Evolutionary conservation across 2,888 invertebrate genomes (phyloP), one percentile per base, ranked within the genome.

Genomic region (Drosophila borealis): DNA sequence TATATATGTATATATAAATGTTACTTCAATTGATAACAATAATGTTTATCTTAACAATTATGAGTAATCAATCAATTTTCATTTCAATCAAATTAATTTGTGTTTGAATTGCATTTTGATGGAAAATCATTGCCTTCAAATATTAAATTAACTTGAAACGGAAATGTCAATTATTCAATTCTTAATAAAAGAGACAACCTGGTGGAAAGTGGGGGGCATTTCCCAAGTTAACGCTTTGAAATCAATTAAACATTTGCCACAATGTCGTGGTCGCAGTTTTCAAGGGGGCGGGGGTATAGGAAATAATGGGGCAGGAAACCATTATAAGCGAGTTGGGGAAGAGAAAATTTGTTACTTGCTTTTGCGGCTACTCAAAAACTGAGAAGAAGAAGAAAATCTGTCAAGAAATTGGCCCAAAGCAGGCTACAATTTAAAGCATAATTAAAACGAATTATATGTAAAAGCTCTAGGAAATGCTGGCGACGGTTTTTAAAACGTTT

Each of bases 341-440:
- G 81, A 74, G 65, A 70, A 70, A 77, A 83, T 81, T 84, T 81
- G 84, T 80, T 78, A 46, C 81, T 81, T n/a, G 63, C 48, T 59
- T 62, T 42, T 39, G 33, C 37, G 34, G 13, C 39, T 14, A 42
- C 46, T 33, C 21, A 33, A 5, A 8, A 11, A 46, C 17, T 36
- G 8, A 21, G 1, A n/a, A 10, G 25, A 25, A 25, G 11, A 29
- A 9, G 46, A 34, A 62, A 57, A 34, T 44, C 54, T 57, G 42
- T 25, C 75, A 59, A 56, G 50, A 72, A 75, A 75, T 75, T 68
- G 59, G 49, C 60, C 48, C 70, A 74, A 63, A 78, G 62, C 44
- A 19, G 45, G 48, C 48, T 21, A 64, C 72, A 80, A 79, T 80
- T 80, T 79, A 66, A 21, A 45, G 37, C 49, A 69, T 63, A 78